Evolutionary conservation across 2,113 vertebrate genomes (phyloP).

Genomic region (Blennius ocellaris): DNA sequence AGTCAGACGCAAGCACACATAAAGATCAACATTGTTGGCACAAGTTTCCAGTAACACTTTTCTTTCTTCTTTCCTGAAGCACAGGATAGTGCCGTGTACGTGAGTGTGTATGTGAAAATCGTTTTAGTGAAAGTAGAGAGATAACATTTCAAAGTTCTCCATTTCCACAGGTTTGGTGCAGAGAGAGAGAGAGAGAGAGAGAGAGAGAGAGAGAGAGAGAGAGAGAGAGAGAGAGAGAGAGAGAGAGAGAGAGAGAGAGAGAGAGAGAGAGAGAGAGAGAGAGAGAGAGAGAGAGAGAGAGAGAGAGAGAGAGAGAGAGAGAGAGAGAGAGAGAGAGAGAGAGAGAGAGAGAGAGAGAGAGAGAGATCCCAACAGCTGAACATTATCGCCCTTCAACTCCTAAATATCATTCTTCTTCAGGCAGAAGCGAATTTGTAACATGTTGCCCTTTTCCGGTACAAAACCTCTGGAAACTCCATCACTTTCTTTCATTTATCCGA

Average conservation of each 20-base stretch:
- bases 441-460: conserved; percentile 41
- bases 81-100: neutral
- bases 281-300: conserved; percentile 37
- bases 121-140: conserved; percentile 19
- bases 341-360: conserved; percentile 38
- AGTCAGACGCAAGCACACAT: no score
- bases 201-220: conserved; percentile 38
- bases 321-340: conserved; percentile 16
- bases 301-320: conserved; percentile 11
- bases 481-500: conserved; percentile 20
- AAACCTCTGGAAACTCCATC: conserved; percentile 24
- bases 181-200: conserved; percentile 27
- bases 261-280: conserved; percentile 41
- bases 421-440: conserved; percentile 34
- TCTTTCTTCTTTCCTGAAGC: no score
- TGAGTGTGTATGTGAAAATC: conserved; percentile 3
- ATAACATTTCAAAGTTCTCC: conserved; percentile 59
- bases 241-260: conserved; percentile 38
- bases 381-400: conserved; percentile 57
- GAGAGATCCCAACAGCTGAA: conserved; percentile 43
- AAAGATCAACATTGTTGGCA: no score
- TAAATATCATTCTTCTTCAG: conserved; percentile 58
- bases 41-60: no score
- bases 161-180: conserved; percentile 33
- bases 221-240: conserved; percentile 41